Evolutionary conservation across 2,888 invertebrate genomes (phyloP), one percentile per base, ranked within the genome.

Genomic region (Carabus problematicus): DNA sequence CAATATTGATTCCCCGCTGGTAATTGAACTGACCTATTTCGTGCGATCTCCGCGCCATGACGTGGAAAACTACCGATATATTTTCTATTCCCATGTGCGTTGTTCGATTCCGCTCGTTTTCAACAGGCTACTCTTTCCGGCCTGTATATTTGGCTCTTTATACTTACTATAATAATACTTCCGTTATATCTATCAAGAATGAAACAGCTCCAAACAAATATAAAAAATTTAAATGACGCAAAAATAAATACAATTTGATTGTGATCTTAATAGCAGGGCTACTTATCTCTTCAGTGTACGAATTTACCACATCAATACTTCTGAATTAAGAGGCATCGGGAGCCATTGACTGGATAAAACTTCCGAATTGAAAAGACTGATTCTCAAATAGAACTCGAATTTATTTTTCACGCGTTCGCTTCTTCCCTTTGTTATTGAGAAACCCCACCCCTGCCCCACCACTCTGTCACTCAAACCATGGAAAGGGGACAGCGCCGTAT

Each of bases 271-370:
- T 60, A 60, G 60, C 59, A n/a, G 18, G 42, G 54, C 41, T 54
- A 42, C 52, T 67, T 67, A 67, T 60, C 67, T 49, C 43, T 60
- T 67, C 60, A 67, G 42, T 52, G 52, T 16, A n/a, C 42, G 60
- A 67, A 67, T 60, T 67, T 67, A 67, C 60, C 67, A 67, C 60
- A 60, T 55, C 67, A 60, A 67, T 67, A 60, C 67, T 29, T 43
- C 42, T 41, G 67, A 54, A 67, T 67, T 60, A 67, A 67, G 67
- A 60, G 67, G 60, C 54, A 67, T 67, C 54, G 67, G 29, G 60
- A 19, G 18, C 60, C 59, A 66, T 66, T 59, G 66, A 66, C 58
- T 66, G 66, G 58, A 58, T 66, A 56, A 59, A 66, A 59, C 58
- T 66, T 66, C 18, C 64, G 54, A 56, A 45, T 56, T 64, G 64